These are phyloP conservation scores for Brachyrhaphis roseni DNA, from an alignment of 2,797 vertebrate genomes.

Conservation along the genomic window DNA sequence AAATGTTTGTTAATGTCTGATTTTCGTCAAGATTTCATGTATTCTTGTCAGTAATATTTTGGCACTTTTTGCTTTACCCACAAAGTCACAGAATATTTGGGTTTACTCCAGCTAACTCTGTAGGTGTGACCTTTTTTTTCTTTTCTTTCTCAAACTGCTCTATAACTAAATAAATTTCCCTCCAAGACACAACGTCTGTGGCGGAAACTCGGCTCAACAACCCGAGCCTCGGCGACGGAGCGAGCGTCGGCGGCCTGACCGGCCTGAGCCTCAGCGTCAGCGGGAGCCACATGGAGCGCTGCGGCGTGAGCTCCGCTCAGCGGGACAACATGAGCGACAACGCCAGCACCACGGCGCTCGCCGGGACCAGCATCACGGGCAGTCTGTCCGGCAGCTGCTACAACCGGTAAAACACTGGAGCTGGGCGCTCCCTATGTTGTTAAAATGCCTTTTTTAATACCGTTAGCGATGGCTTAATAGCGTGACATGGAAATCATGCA, in stretches of 20 bases:
- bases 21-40: not conserved
- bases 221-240: conserved; percentile 92
- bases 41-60: not conserved
- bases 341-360: conserved; percentile 95
- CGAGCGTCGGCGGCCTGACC: conserved; percentile 93
- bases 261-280: conserved; percentile 94
- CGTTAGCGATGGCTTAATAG: not conserved
- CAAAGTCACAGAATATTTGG: not conserved
- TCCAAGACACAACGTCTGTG: conserved; percentile 90
- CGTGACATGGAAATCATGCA: not conserved
- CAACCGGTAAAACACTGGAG: conserved; percentile 83
- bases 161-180: not conserved
- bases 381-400: conserved; percentile 96
- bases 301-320: conserved; percentile 85
- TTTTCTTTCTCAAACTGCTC: not conserved
- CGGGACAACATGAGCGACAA: conserved; percentile 97
- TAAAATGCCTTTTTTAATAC: not conserved
- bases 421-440: not conserved
- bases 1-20: not conserved
- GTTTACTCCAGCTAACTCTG: not conserved
- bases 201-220: conserved; percentile 97
- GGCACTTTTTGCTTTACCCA: not conserved
- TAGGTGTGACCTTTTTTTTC: not conserved
- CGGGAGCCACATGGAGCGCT: conserved; percentile 96
- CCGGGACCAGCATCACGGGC: conserved; percentile 94